phyloP scores from a whole-genome alignment of 2,797 vertebrate genomes.

The Lophotriccus pileatus region DNA sequence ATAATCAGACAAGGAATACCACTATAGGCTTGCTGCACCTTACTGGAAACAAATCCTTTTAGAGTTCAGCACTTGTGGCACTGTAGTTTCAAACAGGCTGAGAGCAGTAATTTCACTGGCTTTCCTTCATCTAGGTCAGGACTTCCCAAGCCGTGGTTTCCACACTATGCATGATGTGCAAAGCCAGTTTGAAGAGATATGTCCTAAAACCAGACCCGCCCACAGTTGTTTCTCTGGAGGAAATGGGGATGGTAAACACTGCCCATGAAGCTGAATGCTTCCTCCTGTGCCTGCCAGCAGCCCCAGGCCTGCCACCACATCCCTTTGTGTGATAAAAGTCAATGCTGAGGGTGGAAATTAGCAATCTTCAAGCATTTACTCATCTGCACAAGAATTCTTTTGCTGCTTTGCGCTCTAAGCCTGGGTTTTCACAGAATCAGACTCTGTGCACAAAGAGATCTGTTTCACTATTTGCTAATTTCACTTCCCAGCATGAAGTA shows the following conservation, averaged over 20 bases:
- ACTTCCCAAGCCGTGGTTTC: neutral
- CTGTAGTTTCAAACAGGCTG: neutral
- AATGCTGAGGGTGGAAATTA: neutral
- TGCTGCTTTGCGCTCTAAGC: neutral
- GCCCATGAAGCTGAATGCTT: neutral
- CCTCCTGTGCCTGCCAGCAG: conserved; percentile 6
- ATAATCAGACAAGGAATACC: neutral
- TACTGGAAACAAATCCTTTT: neutral
- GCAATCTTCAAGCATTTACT: neutral
- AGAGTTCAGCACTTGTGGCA: neutral
- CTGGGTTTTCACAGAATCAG: neutral
- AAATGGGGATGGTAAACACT: conserved; percentile 14
- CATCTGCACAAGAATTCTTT: neutral
- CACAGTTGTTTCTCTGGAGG: neutral
- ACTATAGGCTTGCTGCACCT: neutral
- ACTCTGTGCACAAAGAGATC: neutral
- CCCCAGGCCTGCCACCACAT: neutral
- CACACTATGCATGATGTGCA: neutral
- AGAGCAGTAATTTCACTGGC: neutral
- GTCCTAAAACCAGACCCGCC: neutral
- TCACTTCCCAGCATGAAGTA: neutral
- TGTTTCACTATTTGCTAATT: neutral
- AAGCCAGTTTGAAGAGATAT: neutral
- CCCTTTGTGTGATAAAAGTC: neutral
- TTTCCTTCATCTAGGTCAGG: neutral